These are phyloP conservation scores for Dryadula phaetusa DNA, from an alignment of 2,888 invertebrate genomes.

Conservation along the genomic window DNA sequence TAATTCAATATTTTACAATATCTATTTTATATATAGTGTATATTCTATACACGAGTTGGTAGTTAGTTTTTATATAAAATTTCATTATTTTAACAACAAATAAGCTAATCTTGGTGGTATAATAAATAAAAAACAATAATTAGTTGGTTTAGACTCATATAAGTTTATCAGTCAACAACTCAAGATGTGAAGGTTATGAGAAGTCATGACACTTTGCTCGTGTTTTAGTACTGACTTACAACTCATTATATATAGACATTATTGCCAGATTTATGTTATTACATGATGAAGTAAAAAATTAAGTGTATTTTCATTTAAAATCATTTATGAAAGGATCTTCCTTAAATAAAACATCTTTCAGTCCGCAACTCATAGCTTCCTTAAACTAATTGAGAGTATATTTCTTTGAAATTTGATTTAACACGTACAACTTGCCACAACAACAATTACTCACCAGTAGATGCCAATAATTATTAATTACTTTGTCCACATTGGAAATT, in stretches of 20 bases:
- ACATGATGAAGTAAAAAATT: not conserved
- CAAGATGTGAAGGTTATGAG: not conserved
- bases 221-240: conserved; percentile 1
- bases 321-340: conserved; percentile 18
- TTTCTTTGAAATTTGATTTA: conserved; percentile 19
- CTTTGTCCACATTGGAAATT: not conserved
- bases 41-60: too few relatives aligned
- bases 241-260: not conserved
- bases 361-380: conserved; percentile 16
- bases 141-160: not conserved
- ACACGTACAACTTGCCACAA: not conserved
- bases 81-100: too few relatives aligned
- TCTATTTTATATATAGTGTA: too few relatives aligned
- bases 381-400: not conserved
- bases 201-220: conserved; percentile 11
- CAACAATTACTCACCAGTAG: conserved; percentile 15
- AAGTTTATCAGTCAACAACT: conserved; percentile 2
- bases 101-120: not conserved
- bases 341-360: conserved; percentile 7
- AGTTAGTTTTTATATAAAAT: too few relatives aligned
- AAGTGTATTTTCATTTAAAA: too few relatives aligned
- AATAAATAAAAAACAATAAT: not conserved
- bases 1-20: too few relatives aligned
- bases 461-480: not conserved
- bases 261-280: not conserved